Conservation (phyloP, 1,140 invertebrate genomes). For the Scaptomyza montana region DNA sequence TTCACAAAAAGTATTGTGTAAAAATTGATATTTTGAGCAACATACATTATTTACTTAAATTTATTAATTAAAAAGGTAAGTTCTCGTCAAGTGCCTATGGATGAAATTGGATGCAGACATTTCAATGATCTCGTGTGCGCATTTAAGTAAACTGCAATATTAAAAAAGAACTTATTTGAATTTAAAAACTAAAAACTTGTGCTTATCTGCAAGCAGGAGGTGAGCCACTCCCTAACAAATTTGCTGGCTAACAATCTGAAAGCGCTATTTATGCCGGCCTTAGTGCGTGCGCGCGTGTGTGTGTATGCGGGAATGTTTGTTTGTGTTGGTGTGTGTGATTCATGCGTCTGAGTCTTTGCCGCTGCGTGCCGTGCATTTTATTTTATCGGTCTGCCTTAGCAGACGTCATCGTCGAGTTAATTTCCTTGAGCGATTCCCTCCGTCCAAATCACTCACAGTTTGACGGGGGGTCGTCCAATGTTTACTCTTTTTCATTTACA, state of each 20-base stretch:
- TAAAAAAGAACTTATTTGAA: background rate
- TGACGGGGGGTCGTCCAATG: slow-evolving; percentile 63
- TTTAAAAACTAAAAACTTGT: slow-evolving; percentile 10
- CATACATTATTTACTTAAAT: slow-evolving; percentile 9
- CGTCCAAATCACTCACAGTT: slow-evolving; percentile 37
- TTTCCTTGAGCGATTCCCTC: slow-evolving; percentile 60
- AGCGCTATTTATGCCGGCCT: slow-evolving; percentile 61
- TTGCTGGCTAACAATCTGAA: slow-evolving; percentile 30
- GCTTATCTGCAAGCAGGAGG: slow-evolving; percentile 32
- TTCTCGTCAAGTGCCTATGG: slow-evolving; percentile 2
- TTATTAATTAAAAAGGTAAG: slow-evolving; percentile 55
- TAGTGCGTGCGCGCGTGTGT: slow-evolving; percentile 17
- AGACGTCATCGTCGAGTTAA: slow-evolving; percentile 45
- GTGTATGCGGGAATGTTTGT: slow-evolving; percentile 19
- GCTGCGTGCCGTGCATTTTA: slow-evolving; percentile 58
- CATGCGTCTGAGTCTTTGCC: slow-evolving; percentile 53
- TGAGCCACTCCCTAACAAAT: slow-evolving; percentile 68
- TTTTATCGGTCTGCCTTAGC: slow-evolving; percentile 66
- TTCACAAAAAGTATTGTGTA: slow-evolving; percentile 6
- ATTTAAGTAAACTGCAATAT: background rate
- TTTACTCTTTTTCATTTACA: slow-evolving; percentile 3
- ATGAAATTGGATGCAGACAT: background rate
- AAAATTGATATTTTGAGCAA: slow-evolving; percentile 1
- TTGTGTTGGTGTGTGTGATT: slow-evolving; percentile 61
- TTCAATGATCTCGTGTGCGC: background rate